Percentiles rank a stretch among this genome's conserved stretches.
These are phyloP conservation scores for Drosophila athabasca DNA, from an alignment of 1,140 invertebrate species.

Conservation along the genomic window DNA sequence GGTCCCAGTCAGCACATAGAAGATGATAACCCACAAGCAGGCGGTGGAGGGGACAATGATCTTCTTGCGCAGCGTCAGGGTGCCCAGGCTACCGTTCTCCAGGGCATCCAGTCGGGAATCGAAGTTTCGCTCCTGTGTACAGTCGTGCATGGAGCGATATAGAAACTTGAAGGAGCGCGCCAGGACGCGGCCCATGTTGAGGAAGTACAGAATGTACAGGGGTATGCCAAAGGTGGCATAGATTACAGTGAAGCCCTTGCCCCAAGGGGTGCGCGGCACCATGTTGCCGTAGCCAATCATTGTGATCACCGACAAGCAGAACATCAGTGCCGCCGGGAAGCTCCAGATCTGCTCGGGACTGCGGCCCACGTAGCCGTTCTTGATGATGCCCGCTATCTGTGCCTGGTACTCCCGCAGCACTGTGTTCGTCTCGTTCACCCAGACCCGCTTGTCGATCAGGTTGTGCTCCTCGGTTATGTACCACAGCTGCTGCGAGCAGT, in stretches of 20 bases:
- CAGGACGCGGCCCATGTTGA: slow-evolving; percentile 94
- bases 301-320: slow-evolving; percentile 93
- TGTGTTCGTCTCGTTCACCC: slow-evolving; percentile 87
- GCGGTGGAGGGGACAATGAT: slow-evolving; percentile 96
- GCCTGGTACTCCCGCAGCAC: slow-evolving; percentile 89
- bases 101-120: slow-evolving; percentile 84
- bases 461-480: slow-evolving; percentile 89
- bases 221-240: slow-evolving; percentile 98
- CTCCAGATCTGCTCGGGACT: slow-evolving; percentile 90
- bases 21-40: slow-evolving; percentile 96
- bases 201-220: slow-evolving; percentile 94
- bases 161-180: slow-evolving; percentile 91
- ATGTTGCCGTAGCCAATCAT: slow-evolving; percentile 98
- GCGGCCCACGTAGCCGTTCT: slow-evolving; percentile 90
- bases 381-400: slow-evolving; percentile 88
- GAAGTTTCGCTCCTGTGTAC: slow-evolving; percentile 86
- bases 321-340: slow-evolving; percentile 94
- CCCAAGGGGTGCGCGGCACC: slow-evolving; percentile 94
- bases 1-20: slow-evolving; percentile 94
- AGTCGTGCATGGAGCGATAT: slow-evolving; percentile 91
- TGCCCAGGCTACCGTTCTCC: slow-evolving; percentile 80
- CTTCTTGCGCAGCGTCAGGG: slow-evolving; percentile 84
- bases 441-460: slow-evolving; percentile 90
- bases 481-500: slow-evolving; percentile 89
- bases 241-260: slow-evolving; percentile 95